A percentile compares a stretch with the other conserved stretches of the same genome.
Conservation (phyloP, 2,888 invertebrate genomes). For the Saturnia japonica region DNA sequence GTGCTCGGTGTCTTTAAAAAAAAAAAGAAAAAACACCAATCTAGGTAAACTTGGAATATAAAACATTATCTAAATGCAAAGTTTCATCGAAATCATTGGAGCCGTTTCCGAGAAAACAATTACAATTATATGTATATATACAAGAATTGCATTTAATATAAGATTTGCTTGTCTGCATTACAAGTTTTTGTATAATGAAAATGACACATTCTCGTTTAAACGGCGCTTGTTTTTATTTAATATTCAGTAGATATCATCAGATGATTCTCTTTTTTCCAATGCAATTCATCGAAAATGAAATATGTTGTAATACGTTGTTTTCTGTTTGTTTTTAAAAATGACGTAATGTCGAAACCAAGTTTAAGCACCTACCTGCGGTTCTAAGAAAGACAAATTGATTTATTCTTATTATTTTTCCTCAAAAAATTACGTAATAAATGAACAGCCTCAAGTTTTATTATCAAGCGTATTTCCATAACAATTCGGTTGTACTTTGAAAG, state of each 20-base stretch:
- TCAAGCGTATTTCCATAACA: not conserved
- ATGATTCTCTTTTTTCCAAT: not conserved
- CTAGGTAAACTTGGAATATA: no score
- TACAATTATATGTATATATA: no score
- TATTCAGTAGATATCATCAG: not conserved
- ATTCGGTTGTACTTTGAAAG: not conserved
- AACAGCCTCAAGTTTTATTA: constrained; percentile 1
- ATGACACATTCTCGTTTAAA: not conserved
- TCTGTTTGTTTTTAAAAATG: constrained; percentile 3
- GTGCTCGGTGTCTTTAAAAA: no score
- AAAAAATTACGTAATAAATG: not conserved
- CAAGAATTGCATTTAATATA: no score
- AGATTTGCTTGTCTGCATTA: not conserved
- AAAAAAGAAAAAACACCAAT: no score
- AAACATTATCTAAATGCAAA: no score
- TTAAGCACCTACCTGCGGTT: constrained; percentile 20
- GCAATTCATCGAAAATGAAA: no score
- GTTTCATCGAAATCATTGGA: no score
- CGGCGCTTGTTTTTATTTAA: not conserved
- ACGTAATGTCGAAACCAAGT: constrained; percentile 7
- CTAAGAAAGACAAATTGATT: constrained; percentile 1
- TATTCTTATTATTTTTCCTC: not conserved
- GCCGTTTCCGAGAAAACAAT: no score
- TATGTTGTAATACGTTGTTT: not conserved
- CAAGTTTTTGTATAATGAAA: not conserved